Conservation (phyloP, 2,888 invertebrate genomes). For the Patella ulyssiponensis region DNA sequence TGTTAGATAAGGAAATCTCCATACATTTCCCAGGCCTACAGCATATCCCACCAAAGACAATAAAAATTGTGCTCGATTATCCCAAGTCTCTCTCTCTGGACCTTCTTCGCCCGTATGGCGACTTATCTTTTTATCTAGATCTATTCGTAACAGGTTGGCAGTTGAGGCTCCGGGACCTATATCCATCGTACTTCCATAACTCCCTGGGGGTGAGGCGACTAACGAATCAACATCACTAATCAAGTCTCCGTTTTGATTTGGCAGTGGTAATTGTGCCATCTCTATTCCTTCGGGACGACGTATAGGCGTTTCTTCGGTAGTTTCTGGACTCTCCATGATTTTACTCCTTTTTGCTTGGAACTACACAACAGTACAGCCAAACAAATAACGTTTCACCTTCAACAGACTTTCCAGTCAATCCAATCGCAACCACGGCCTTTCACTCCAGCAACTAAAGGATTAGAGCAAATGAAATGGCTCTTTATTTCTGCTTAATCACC, state of each 20-base stretch:
- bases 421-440: too few relatives aligned
- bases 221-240: not conserved
- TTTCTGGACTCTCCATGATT: not conserved
- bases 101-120: slow-evolving; percentile 51
- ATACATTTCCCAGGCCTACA: slow-evolving; percentile 63
- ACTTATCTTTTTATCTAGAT: slow-evolving; percentile 53
- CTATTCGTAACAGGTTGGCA: slow-evolving; percentile 54
- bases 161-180: slow-evolving; percentile 55
- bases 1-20: slow-evolving; percentile 62
- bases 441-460: too few relatives aligned
- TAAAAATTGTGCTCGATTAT: slow-evolving; percentile 57
- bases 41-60: slow-evolving; percentile 61
- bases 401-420: too few relatives aligned
- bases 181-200: slow-evolving; percentile 49
- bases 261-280: slow-evolving; percentile 19
- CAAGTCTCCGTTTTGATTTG: slow-evolving; percentile 11
- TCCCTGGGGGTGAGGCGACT: not conserved
- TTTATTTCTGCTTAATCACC: too few relatives aligned
- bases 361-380: too few relatives aligned
- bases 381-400: too few relatives aligned
- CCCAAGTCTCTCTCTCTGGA: slow-evolving; percentile 60
- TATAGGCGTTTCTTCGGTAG: not conserved
- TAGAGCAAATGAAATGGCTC: too few relatives aligned
- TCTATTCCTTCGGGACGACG: slow-evolving; percentile 11
- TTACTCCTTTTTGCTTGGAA: too few relatives aligned